Evolutionary conservation across 2,888 invertebrate genomes (phyloP).

Genomic region (Thymelicus acteon): DNA sequence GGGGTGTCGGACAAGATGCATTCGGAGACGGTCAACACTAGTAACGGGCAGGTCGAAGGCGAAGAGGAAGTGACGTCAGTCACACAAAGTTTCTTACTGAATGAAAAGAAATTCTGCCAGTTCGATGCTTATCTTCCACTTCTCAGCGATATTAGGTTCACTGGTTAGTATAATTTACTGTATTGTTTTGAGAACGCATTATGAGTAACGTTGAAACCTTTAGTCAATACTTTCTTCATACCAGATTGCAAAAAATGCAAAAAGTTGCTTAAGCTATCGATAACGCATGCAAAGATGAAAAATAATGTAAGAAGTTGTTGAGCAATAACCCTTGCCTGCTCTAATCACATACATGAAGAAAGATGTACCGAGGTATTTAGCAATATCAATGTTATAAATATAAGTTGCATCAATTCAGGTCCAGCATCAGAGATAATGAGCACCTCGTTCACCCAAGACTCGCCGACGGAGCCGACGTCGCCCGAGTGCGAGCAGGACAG

Average conservation of each 20-base stretch:
- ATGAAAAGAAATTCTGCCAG: conserved; percentile 79
- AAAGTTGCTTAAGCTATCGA: not conserved
- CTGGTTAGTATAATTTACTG: conserved; percentile 59
- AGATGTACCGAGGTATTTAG: not conserved
- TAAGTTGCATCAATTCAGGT: conserved; percentile 51
- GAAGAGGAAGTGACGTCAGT: conserved; percentile 57
- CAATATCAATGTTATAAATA: conserved; percentile 17
- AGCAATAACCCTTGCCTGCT: not conserved
- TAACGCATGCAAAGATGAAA: conserved; percentile 6
- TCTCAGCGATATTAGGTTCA: conserved; percentile 77
- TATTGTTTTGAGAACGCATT: not conserved
- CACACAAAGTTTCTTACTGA: conserved; percentile 75
- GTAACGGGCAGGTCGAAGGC: conserved; percentile 45
- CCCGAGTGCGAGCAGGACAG: conserved; percentile 66
- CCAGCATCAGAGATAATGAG: conserved; percentile 78
- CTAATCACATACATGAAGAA: conserved; percentile 3
- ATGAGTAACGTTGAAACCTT: not conserved
- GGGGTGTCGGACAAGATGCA: conserved; percentile 31
- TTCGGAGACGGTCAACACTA: conserved; percentile 45
- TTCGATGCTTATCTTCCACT: conserved; percentile 68
- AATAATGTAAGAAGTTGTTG: not conserved
- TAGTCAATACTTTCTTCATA: not conserved
- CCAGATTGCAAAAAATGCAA: conserved; percentile 7
- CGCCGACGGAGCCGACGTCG: conserved; percentile 72
- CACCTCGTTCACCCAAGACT: conserved; percentile 78